These are phyloP conservation scores for Salpingus planirostris DNA, from an alignment of 2,888 invertebrate species.

Conservation along the genomic window DNA sequence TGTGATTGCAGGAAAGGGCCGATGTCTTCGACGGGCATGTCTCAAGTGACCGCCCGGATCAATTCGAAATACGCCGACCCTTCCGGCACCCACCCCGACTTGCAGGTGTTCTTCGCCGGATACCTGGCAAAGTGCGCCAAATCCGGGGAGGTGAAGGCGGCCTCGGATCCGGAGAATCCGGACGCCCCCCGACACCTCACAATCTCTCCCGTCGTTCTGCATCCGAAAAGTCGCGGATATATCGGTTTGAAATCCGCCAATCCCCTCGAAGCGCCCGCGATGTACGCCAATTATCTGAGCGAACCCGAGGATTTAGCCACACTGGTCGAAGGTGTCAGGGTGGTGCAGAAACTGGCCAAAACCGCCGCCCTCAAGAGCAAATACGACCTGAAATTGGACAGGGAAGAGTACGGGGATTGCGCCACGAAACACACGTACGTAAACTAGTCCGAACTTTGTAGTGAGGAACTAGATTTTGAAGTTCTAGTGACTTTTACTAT, in stretches of 20 bases:
- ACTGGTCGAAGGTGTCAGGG: constrained; percentile 53
- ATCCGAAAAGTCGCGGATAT: constrained; percentile 58
- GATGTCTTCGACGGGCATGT: constrained; percentile 54
- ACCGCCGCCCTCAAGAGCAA: constrained; percentile 49
- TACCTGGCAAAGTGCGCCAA: constrained; percentile 53
- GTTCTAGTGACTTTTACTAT: too few species aligned
- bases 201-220: constrained; percentile 53
- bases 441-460: too few species aligned
- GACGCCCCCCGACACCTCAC: constrained; percentile 32
- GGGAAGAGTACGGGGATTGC: constrained; percentile 46
- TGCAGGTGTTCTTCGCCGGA: constrained; percentile 58
- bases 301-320: constrained; percentile 57
- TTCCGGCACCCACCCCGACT: constrained; percentile 52
- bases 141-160: constrained; percentile 43
- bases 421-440: constrained; percentile 31
- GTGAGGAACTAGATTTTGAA: too few species aligned
- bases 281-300: constrained; percentile 68
- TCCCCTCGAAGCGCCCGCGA: constrained; percentile 60
- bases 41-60: constrained; percentile 58
- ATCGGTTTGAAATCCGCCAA: constrained; percentile 55
- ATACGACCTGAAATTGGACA: constrained; percentile 48
- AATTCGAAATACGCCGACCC: constrained; percentile 53
- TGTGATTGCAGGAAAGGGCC: too few species aligned
- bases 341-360: constrained; percentile 50
- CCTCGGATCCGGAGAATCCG: constrained; percentile 34